phyloP scores from a whole-genome alignment of 2,888 invertebrate genomes.

The Dryocosmus kuriphilus region DNA sequence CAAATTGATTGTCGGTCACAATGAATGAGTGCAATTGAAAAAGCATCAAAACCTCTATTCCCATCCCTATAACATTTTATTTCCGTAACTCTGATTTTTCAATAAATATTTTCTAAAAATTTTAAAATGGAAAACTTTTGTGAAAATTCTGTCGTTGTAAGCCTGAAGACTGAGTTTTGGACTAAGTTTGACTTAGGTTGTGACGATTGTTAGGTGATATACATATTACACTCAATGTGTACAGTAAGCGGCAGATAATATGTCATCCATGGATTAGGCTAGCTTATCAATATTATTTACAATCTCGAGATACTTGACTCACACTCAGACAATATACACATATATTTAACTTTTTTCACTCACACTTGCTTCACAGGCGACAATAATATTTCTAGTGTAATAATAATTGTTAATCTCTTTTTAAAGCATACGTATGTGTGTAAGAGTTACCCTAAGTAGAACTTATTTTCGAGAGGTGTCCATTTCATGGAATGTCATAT shows the following conservation, averaged over 20 bases:
- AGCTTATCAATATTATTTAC: conserved; percentile 46
- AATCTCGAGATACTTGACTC: conserved; percentile 18
- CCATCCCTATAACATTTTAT: conserved; percentile 29
- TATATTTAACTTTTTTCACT: conserved; percentile 45
- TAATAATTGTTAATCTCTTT: conserved; percentile 55
- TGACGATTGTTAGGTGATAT: conserved; percentile 19
- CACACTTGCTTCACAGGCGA: conserved; percentile 30
- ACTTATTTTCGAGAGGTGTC: conserved; percentile 50
- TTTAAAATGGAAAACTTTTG: background rate
- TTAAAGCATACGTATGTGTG: conserved; percentile 42
- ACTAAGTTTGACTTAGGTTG: conserved; percentile 9
- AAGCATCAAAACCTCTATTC: conserved; percentile 14
- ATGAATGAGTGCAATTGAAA: conserved; percentile 9
- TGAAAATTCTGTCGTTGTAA: conserved; percentile 18
- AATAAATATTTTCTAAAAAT: background rate
- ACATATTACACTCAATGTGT: conserved; percentile 24
- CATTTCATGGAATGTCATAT: conserved; percentile 63
- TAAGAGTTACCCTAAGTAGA: conserved; percentile 20
- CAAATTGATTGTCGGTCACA: conserved; percentile 39
- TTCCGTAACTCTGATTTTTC: background rate
- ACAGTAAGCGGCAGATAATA: conserved; percentile 26
- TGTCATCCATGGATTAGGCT: conserved; percentile 20
- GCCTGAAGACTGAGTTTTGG: background rate
- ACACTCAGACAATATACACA: conserved; percentile 61
- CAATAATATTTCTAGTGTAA: conserved; percentile 42